Evolutionary conservation across 2,888 invertebrate species (phyloP).

Genomic region (Habrosyne pyritoides): DNA sequence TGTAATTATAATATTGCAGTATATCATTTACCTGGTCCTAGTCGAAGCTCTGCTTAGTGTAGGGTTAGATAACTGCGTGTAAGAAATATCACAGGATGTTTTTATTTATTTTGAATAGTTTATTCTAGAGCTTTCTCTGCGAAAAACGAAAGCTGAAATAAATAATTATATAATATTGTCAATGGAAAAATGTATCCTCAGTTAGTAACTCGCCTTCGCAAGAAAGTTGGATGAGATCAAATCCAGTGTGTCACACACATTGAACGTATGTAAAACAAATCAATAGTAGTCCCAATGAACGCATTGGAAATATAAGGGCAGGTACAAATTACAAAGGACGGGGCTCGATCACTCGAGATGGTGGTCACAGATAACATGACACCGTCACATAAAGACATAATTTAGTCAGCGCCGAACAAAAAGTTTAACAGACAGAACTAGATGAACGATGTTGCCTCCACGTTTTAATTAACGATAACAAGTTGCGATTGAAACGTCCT

Average conservation of each 20-base stretch:
- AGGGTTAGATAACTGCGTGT: too few relatives aligned
- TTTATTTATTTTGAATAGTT: too few relatives aligned
- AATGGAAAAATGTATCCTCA: too few relatives aligned
- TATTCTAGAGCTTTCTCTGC: too few relatives aligned
- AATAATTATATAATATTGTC: not conserved
- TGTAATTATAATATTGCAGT: too few relatives aligned
- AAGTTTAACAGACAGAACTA: conserved; percentile 66
- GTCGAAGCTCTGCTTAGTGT: too few relatives aligned
- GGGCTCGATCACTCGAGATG: conserved; percentile 73
- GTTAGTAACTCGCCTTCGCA: not conserved
- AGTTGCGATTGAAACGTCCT: conserved; percentile 67
- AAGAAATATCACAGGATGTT: too few relatives aligned
- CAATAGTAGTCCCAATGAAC: conserved; percentile 48
- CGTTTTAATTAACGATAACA: conserved; percentile 74
- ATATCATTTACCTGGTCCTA: too few relatives aligned
- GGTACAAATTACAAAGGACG: conserved; percentile 76
- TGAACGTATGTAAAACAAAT: conserved; percentile 28
- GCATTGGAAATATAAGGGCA: conserved; percentile 63
- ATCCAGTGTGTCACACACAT: conserved; percentile 18
- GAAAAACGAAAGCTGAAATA: too few relatives aligned
- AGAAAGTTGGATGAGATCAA: not conserved
- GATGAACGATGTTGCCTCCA: conserved; percentile 72
- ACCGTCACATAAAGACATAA: conserved; percentile 80
- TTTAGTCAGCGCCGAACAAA: conserved; percentile 76
- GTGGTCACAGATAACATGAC: conserved; percentile 67